phyloP scores from a whole-genome alignment of 2,797 vertebrate species.

The Remorina albescens region DNA sequence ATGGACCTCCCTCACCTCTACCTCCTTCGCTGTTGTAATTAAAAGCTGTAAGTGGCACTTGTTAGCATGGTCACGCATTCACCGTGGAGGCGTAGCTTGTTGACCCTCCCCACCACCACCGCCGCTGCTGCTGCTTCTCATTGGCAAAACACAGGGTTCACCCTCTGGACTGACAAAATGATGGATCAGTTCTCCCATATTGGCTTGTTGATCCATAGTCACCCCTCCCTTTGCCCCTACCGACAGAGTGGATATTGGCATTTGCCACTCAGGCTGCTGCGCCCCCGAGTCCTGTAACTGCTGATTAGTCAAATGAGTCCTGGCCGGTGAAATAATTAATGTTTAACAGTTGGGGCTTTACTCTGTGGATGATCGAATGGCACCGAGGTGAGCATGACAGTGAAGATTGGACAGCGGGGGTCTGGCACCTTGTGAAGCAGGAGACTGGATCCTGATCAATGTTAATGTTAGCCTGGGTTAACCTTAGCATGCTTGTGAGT shows the following conservation, averaged over 20 bases:
- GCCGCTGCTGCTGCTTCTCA: constrained; percentile 69
- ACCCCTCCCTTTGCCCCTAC: constrained; percentile 64
- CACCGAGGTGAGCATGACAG: constrained; percentile 75
- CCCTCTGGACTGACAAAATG: constrained; percentile 90
- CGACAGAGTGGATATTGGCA: constrained; percentile 90
- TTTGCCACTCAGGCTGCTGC: constrained; percentile 90
- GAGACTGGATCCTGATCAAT: constrained; percentile 79
- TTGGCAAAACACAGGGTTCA: constrained; percentile 83
- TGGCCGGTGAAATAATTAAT: constrained; percentile 89
- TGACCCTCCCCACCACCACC: constrained; percentile 49
- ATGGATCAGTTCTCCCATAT: constrained; percentile 91
- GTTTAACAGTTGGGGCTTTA: constrained; percentile 83
- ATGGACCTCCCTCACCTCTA: constrained; percentile 30
- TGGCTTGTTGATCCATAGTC: constrained; percentile 91
- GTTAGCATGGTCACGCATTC: constrained; percentile 82
- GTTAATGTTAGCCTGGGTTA: constrained; percentile 82
- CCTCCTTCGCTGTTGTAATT: constrained; percentile 64
- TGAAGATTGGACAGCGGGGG: constrained; percentile 76
- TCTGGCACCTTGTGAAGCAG: constrained; percentile 61
- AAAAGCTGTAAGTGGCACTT: constrained; percentile 71
- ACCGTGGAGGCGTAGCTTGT: constrained; percentile 69
- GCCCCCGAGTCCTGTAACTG: constrained; percentile 84
- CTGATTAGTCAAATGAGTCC: constrained; percentile 93
- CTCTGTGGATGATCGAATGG: constrained; percentile 81
- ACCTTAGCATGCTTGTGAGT: constrained; percentile 75